Percentiles rank a stretch among this genome's conserved stretches.
phyloP scores from a whole-genome alignment of 2,888 invertebrate species.

The Morpho helenor region DNA sequence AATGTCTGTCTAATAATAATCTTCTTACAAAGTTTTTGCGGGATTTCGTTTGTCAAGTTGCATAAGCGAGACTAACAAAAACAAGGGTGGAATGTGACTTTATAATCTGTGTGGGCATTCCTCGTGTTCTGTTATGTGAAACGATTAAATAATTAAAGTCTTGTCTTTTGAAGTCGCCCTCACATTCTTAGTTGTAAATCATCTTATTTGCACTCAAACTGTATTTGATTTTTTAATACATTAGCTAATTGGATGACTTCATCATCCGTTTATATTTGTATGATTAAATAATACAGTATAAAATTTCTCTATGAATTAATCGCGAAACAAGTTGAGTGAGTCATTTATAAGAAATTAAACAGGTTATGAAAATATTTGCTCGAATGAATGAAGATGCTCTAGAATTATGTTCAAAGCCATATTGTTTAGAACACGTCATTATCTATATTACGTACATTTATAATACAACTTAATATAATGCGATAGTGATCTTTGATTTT shows the following conservation, averaged over 20 bases:
- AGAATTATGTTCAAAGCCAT: conserved; percentile 2
- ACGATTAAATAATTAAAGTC: too few relatives aligned
- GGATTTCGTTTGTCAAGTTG: conserved; percentile 11
- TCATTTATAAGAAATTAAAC: conserved; percentile 22
- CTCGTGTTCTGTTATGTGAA: background rate
- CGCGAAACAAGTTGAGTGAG: conserved; percentile 22
- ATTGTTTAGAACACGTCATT: background rate
- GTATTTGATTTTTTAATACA: conserved; percentile 9
- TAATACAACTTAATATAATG: background rate
- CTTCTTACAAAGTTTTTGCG: conserved; percentile 9
- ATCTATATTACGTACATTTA: background rate
- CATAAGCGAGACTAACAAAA: background rate
- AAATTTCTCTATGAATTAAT: conserved; percentile 23
- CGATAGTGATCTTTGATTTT: background rate
- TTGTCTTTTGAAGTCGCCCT: too few relatives aligned
- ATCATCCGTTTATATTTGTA: conserved; percentile 24
- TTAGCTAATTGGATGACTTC: conserved; percentile 30
- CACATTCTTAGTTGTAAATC: background rate
- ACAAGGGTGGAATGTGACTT: background rate
- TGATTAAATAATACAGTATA: conserved; percentile 13
- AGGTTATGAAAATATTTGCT: conserved; percentile 15
- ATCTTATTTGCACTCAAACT: conserved; percentile 8
- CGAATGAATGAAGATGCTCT: conserved; percentile 8
- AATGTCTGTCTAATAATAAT: conserved; percentile 14
- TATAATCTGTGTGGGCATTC: conserved; percentile 1